These are phyloP conservation scores for Mastacembelus armatus DNA, from an alignment of 2,797 vertebrate species.

Conservation along the genomic window DNA sequence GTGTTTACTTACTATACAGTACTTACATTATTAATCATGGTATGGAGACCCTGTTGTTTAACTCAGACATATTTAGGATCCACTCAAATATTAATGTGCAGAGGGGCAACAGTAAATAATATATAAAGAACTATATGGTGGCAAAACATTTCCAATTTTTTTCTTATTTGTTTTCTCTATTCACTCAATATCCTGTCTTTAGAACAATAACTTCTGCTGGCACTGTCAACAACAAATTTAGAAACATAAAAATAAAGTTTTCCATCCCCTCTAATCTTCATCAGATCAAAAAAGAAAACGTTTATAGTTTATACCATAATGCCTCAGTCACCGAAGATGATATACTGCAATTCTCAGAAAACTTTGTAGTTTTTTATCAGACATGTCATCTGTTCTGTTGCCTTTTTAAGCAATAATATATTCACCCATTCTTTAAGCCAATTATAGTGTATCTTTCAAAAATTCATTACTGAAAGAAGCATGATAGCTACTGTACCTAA, in stretches of 20 bases:
- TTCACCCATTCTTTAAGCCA: constrained; percentile 40
- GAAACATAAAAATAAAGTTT: neutral
- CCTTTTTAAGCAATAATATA: neutral
- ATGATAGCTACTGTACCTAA: constrained; percentile 35
- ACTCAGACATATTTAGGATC: no score
- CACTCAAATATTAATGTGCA: no score
- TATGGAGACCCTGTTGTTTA: no score
- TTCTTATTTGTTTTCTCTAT: no score
- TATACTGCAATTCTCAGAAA: neutral
- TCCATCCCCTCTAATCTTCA: neutral
- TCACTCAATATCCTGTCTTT: no score
- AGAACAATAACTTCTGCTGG: neutral
- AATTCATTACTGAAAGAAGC: constrained; percentile 25
- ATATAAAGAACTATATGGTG: no score
- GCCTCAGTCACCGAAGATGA: constrained; percentile 7
- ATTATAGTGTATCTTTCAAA: constrained; percentile 45
- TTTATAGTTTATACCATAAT: neutral
- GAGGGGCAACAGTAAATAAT: no score
- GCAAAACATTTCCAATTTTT: no score
- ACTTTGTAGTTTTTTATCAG: constrained; percentile 6
- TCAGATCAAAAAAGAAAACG: neutral
- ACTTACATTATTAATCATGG: no score
- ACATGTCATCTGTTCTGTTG: neutral
- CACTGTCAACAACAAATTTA: neutral
- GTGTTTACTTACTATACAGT: no score